Evolutionary conservation across 2,797 vertebrate genomes (phyloP).

Genomic region (Nyctalus aviator): DNA sequence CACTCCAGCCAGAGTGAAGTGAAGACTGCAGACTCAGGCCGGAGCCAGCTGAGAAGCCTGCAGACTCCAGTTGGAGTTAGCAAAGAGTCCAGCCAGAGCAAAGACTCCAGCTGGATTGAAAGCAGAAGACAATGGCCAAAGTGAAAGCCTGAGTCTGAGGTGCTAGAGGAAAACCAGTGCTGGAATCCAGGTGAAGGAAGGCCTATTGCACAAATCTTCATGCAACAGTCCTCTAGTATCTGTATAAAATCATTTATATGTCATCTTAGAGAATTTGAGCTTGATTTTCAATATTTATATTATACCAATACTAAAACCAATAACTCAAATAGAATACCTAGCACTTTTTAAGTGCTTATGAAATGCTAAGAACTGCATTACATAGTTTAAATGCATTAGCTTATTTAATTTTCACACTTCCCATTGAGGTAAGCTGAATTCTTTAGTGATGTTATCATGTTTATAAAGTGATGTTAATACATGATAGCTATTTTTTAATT

Average conservation of each 20-base stretch:
- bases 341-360: not conserved
- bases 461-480: not conserved
- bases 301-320: not conserved
- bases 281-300: constrained; percentile 2
- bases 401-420: constrained; percentile 27
- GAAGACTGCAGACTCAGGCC: too few relatives aligned
- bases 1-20: too few relatives aligned
- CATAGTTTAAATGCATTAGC: not conserved
- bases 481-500: not conserved
- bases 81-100: too few relatives aligned
- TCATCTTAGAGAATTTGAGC: not conserved
- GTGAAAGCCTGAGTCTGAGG: too few relatives aligned
- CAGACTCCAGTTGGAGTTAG: too few relatives aligned
- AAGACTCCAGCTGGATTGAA: too few relatives aligned
- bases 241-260: not conserved
- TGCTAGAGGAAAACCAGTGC: too few relatives aligned
- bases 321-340: not conserved
- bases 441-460: not conserved
- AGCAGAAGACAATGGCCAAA: too few relatives aligned
- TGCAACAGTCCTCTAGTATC: too few relatives aligned
- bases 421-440: not conserved
- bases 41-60: too few relatives aligned
- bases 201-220: too few relatives aligned
- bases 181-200: too few relatives aligned
- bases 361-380: not conserved